Conservation (phyloP, 1,140 invertebrate species). For the Drosophila arizonae region DNA sequence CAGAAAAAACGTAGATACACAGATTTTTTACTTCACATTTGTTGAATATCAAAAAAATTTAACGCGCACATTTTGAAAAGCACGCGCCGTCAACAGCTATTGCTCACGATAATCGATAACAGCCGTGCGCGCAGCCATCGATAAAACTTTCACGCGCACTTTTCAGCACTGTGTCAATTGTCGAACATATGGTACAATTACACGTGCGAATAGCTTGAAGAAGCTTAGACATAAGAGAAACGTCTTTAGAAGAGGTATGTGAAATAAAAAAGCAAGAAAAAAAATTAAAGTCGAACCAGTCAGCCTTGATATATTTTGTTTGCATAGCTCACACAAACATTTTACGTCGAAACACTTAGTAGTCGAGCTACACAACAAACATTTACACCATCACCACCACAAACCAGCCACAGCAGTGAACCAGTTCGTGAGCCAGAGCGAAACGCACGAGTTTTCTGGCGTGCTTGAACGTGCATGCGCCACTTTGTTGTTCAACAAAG, state of each 20-base stretch:
- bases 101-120: neutral
- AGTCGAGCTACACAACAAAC: constrained; percentile 4
- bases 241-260: neutral
- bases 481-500: constrained; percentile 71
- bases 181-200: neutral
- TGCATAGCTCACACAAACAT: neutral
- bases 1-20: constrained; percentile 9
- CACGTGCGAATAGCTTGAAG: constrained; percentile 20
- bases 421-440: constrained; percentile 35
- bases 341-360: neutral
- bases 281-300: neutral
- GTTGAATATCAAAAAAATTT: neutral
- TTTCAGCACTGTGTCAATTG: constrained; percentile 4
- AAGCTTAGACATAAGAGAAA: neutral
- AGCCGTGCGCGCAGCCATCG: constrained; percentile 17
- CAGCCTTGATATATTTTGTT: neutral
- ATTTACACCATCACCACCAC: neutral
- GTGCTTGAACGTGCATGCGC: constrained; percentile 47
- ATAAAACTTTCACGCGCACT: constrained; percentile 2
- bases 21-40: constrained; percentile 15
- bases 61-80: constrained; percentile 10
- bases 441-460: constrained; percentile 13
- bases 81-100: constrained; percentile 7
- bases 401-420: constrained; percentile 27
- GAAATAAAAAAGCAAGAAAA: neutral